phyloP scores from a whole-genome alignment of 2,113 vertebrate genomes.

The Sander lucioperca region DNA sequence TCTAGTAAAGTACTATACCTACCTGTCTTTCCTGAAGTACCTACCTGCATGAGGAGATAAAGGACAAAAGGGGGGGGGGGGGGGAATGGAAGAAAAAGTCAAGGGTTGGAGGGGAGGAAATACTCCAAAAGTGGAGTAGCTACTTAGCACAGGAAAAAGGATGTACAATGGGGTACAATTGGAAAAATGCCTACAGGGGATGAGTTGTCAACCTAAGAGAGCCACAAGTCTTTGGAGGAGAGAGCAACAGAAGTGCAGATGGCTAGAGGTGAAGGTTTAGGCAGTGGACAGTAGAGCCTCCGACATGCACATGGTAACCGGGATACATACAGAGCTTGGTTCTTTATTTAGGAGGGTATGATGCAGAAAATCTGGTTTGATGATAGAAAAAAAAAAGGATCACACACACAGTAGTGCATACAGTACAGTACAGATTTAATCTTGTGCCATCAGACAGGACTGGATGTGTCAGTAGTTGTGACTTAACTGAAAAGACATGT shows the following conservation, averaged over 20 bases:
- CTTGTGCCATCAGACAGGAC: background rate
- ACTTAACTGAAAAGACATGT: background rate
- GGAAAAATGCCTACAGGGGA: background rate
- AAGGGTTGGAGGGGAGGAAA: slow-evolving; percentile 60
- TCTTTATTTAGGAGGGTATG: background rate
- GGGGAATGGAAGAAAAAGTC: slow-evolving; percentile 57
- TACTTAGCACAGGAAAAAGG: slow-evolving; percentile 59
- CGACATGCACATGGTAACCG: background rate
- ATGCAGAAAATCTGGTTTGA: slow-evolving; percentile 16
- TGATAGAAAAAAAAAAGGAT: slow-evolving; percentile 21
- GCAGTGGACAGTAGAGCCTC: background rate
- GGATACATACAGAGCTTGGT: background rate
- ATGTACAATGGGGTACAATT: slow-evolving; percentile 6
- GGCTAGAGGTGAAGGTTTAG: slow-evolving; percentile 7
- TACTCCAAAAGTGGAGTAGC: slow-evolving; percentile 64
- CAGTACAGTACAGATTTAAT: background rate
- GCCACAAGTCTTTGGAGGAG: slow-evolving; percentile 26
- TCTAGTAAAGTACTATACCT: slow-evolving; percentile 62
- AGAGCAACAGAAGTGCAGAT: slow-evolving; percentile 11
- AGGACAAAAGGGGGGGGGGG: slow-evolving; percentile 40
- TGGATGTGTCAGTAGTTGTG: background rate
- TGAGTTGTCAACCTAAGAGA: slow-evolving; percentile 29
- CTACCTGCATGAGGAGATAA: slow-evolving; percentile 69
- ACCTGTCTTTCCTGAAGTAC: slow-evolving; percentile 67
- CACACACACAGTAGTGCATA: background rate